Conservation (phyloP, 2,888 invertebrate genomes). For the Agapostemon virescens region DNA sequence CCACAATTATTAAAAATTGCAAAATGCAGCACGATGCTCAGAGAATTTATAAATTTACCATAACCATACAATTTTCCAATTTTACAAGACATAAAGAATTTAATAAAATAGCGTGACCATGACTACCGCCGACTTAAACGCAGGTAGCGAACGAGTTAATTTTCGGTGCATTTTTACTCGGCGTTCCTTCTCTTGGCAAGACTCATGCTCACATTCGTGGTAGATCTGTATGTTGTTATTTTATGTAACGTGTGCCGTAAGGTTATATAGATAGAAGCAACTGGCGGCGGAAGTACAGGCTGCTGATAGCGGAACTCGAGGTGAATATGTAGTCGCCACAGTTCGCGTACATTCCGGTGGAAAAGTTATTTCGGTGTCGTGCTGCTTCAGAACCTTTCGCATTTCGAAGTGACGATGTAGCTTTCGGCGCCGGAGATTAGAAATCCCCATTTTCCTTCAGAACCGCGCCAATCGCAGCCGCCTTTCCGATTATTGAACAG, state of each 20-base stretch:
- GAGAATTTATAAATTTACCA: no score
- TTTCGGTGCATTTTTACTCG: neutral
- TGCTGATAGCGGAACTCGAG: conserved; percentile 70
- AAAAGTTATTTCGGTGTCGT: conserved; percentile 56
- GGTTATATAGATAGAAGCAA: conserved; percentile 58
- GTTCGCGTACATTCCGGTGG: conserved; percentile 60
- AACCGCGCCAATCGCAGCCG: neutral
- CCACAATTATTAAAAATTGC: no score
- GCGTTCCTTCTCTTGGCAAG: conserved; percentile 1
- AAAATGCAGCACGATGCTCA: no score
- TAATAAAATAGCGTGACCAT: no score
- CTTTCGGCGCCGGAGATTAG: conserved; percentile 12
- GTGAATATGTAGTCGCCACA: conserved; percentile 60
- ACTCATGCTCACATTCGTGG: neutral
- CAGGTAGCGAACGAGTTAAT: conserved; percentile 1
- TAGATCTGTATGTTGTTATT: conserved; percentile 42
- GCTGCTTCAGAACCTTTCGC: neutral
- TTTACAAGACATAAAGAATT: no score
- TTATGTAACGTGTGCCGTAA: conserved; percentile 61
- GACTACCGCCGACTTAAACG: no score
- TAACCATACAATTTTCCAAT: no score
- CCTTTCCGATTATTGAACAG: neutral
- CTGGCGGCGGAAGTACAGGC: conserved; percentile 70
- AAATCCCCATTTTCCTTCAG: neutral
- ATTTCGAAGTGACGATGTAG: neutral